Conservation (phyloP, 2,113 vertebrate genomes). For the Neopipo cinnamomea region DNA sequence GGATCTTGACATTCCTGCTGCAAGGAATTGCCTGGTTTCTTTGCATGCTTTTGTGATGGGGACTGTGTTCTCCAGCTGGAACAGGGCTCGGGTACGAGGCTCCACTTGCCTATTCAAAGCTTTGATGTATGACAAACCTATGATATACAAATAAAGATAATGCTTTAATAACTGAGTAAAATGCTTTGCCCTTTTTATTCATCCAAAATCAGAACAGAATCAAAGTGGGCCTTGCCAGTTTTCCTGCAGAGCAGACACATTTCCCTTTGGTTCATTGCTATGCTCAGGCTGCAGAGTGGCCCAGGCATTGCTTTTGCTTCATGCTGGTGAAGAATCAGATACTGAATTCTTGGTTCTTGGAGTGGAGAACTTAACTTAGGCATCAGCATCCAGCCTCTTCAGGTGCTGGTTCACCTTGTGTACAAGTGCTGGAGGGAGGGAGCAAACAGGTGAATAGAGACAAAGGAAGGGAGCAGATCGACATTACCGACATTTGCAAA, state of each 20-base stretch:
- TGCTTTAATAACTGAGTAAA: background rate
- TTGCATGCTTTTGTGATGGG: background rate
- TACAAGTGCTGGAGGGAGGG: background rate
- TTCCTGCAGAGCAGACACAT: background rate
- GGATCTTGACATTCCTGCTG: background rate
- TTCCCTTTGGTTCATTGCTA: background rate
- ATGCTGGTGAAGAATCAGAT: background rate
- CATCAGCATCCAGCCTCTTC: background rate
- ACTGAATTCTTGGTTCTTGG: background rate
- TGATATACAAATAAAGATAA: conserved; percentile 38
- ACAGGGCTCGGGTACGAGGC: accelerated
- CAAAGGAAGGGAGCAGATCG: background rate
- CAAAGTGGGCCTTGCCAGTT: background rate
- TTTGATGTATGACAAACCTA: background rate
- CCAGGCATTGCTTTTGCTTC: background rate
- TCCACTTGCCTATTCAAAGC: background rate
- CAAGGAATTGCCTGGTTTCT: background rate
- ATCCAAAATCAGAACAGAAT: background rate
- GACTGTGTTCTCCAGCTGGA: background rate
- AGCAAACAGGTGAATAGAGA: background rate
- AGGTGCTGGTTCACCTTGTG: background rate
- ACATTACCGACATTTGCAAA: accelerated
- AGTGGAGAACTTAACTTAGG: background rate
- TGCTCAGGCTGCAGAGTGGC: background rate
- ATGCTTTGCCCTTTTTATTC: background rate